Conservation (phyloP, 1,140 invertebrate genomes). For the Drosophila seguyi region DNA sequence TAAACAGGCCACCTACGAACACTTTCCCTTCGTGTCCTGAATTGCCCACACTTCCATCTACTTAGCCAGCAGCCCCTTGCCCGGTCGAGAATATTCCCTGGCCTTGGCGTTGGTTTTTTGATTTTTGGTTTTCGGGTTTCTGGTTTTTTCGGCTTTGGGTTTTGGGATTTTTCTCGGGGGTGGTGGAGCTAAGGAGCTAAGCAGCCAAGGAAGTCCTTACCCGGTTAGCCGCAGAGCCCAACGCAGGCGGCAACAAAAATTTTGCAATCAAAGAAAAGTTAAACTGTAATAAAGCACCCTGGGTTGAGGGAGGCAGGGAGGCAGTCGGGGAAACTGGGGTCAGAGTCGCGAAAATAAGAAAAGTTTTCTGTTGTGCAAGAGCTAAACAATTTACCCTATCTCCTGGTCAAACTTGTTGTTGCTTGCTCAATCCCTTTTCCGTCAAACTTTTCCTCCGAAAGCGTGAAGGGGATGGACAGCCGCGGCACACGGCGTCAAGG, state of each 20-base stretch:
- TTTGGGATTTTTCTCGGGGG: conserved; percentile 3
- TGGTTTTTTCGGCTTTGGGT: conserved; percentile 27
- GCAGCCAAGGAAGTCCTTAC: conserved; percentile 22
- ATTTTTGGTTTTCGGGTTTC: conserved; percentile 23
- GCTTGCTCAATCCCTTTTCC: background rate
- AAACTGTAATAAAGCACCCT: conserved; percentile 84
- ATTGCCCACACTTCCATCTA: conserved; percentile 6
- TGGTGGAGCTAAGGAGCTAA: background rate
- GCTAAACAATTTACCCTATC: conserved; percentile 63
- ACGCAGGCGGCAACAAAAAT: conserved; percentile 60
- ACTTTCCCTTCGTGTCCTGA: background rate
- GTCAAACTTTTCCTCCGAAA: conserved; percentile 2
- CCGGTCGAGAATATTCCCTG: conserved; percentile 4
- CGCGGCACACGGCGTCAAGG: conserved; percentile 9
- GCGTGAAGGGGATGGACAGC: background rate
- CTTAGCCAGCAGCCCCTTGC: conserved; percentile 30
- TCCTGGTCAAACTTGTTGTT: conserved; percentile 1
- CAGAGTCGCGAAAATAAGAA: conserved; percentile 71
- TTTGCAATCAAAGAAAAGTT: conserved; percentile 82
- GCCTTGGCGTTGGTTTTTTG: conserved; percentile 27
- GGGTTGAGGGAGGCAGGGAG: conserved; percentile 15
- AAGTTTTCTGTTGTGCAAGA: conserved; percentile 63
- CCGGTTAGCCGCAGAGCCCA: conserved; percentile 63
- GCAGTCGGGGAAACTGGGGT: conserved; percentile 12
- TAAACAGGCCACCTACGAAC: conserved; percentile 48